Base-by-base conservation (phyloP, 2,113 vertebrate genomes). In the Tiliqua scincoides region DNA sequence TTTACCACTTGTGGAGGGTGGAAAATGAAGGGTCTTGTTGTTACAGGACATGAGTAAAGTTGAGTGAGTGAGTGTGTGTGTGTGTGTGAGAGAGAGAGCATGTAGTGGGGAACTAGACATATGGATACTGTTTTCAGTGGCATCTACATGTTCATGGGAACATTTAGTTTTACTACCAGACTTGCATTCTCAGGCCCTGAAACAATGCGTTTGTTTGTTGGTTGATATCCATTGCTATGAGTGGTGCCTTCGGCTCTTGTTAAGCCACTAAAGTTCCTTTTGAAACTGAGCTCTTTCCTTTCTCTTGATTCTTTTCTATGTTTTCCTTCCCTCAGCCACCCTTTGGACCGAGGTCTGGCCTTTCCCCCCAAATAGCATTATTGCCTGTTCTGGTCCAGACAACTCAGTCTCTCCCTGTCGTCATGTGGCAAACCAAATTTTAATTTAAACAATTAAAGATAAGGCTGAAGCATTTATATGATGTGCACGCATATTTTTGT, bases 301-400 rank as follows among this genome's bases (percentile, higher is more conserved):
- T 0, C 23, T 35, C 21, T 0, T 59, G 23, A 3, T 20, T 82
- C 10, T 77, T 54, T 0, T 12, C 0, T 80, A 79, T 93, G 25
- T 48, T 79, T 17, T 1, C 30, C 78, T 52, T 84, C 93, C 88
- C 32, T 35, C 79, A 7, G 2, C 25, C 40, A 32, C 35, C 63
- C 37, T 14, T 61, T 72, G 59, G 15, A 67, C 32, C 23, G 30
- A 43, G 32, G 8, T 37, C 14, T 61, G 23, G 52, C 12, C 35
- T 32, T 30, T 40, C 40, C 79, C 80, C 87, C 93, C 83, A 83
- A 84, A 40, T 79, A 74, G 82, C 84, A 84, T 84, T 65, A 91
- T 89, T 88, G 82, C 79, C 93, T 93, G 83, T 30, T 67, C 62
- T 88, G 91, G 61, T 92, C 90, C 91, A 93, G 89, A 94, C 88